Evolutionary conservation across 2,797 vertebrate genomes (phyloP).

Genomic region (Lophius americanus): DNA sequence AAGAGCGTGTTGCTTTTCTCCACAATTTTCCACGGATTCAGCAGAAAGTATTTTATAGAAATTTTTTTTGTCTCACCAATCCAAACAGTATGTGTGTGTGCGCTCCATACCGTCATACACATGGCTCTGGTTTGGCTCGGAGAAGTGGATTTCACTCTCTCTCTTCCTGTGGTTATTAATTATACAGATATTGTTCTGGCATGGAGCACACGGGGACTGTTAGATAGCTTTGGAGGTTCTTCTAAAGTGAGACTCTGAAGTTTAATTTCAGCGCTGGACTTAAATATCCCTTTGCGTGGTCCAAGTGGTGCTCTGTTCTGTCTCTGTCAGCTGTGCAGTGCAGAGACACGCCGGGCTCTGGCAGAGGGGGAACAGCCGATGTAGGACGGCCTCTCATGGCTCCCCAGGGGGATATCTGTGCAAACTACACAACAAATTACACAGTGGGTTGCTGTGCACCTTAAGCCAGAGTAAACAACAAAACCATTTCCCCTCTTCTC

Average conservation of each 20-base stretch:
- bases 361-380: conserved; percentile 42
- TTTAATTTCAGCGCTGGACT: conserved; percentile 71
- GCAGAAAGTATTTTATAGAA: conserved; percentile 80
- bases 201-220: conserved; percentile 52
- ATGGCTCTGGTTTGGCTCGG: conserved; percentile 66
- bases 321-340: conserved; percentile 51
- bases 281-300: conserved; percentile 63
- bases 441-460: conserved; percentile 77
- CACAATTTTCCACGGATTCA: conserved; percentile 79
- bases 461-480: conserved; percentile 77
- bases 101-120: conserved; percentile 53
- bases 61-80: conserved; percentile 70
- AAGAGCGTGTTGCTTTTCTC: conserved; percentile 52
- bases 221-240: conserved; percentile 70
- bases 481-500: conserved; percentile 61
- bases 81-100: conserved; percentile 71
- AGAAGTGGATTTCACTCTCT: conserved; percentile 36
- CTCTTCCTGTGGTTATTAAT: conserved; percentile 69
- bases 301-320: conserved; percentile 71
- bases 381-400: conserved; percentile 66
- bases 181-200: conserved; percentile 75
- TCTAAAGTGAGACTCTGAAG: conserved; percentile 62
- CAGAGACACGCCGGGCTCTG: conserved; percentile 53
- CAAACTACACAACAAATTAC: conserved; percentile 79
- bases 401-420: conserved; percentile 74